These are phyloP conservation scores for Stratiolaelaps scimitus DNA, from an alignment of 1,140 invertebrate genomes.

Conservation along the genomic window DNA sequence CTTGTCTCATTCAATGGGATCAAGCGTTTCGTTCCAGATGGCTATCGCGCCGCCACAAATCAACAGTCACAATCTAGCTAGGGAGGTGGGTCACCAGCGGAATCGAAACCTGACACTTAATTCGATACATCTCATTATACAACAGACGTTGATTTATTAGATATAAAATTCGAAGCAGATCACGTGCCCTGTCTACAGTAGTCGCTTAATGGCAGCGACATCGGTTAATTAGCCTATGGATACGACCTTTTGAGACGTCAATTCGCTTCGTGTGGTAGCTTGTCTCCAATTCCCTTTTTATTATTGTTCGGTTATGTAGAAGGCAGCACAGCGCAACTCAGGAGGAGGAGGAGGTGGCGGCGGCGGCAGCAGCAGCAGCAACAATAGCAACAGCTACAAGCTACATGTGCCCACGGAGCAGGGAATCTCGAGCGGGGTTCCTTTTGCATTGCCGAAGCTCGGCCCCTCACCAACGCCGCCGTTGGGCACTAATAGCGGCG, in stretches of 20 bases:
- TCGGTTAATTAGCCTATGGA: not conserved
- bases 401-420: conserved; percentile 5
- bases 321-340: not conserved
- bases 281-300: not conserved
- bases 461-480: conserved; percentile 21
- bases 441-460: conserved; percentile 19
- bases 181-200: too few relatives aligned
- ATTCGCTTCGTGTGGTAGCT: not conserved
- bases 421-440: not conserved
- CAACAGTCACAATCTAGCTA: too few relatives aligned
- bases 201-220: too few relatives aligned
- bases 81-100: too few relatives aligned
- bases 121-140: too few relatives aligned
- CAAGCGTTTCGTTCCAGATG: too few relatives aligned
- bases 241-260: not conserved
- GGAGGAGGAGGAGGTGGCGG: too few relatives aligned
- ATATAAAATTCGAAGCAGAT: too few relatives aligned
- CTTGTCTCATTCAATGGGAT: too few relatives aligned
- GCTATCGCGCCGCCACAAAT: too few relatives aligned
- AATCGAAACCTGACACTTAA: too few relatives aligned
- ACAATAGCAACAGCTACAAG: conserved; percentile 18
- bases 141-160: too few relatives aligned
- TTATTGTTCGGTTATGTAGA: not conserved
- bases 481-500: not conserved
- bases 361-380: not conserved